A percentile compares a stretch with the other conserved stretches of the same genome.
Conservation (phyloP, 2,888 invertebrate species). For the Bruchidius siliquastri region DNA sequence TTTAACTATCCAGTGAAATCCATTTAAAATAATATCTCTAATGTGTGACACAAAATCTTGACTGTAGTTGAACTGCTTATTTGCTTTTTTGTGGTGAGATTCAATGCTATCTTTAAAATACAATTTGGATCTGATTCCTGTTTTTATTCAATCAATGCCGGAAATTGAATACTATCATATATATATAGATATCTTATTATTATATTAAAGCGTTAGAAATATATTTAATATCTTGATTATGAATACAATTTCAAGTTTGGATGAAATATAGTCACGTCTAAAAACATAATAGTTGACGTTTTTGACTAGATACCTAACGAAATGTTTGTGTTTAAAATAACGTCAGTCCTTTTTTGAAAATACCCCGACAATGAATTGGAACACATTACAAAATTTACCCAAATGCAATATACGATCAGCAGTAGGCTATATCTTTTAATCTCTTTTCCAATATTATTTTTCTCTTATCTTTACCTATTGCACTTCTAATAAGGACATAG, state of each 20-base stretch:
- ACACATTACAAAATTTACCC: background rate
- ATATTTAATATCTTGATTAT: too few species aligned
- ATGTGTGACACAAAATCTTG: too few species aligned
- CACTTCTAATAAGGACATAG: background rate
- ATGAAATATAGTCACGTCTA: background rate
- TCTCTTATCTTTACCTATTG: background rate
- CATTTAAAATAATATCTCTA: too few species aligned
- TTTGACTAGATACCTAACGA: background rate
- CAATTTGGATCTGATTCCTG: too few species aligned
- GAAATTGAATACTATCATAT: too few species aligned
- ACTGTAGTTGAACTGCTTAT: too few species aligned
- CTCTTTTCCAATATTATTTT: background rate
- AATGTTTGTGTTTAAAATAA: background rate
- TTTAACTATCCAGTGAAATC: too few species aligned
- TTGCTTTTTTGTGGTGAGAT: too few species aligned
- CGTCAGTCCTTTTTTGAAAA: background rate
- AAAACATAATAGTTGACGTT: background rate
- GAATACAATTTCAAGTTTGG: background rate
- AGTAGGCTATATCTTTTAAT: background rate
- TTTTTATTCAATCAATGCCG: too few species aligned
- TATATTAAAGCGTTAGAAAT: too few species aligned
- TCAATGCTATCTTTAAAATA: too few species aligned
- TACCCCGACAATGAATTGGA: background rate
- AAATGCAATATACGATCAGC: background rate
- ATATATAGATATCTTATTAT: too few species aligned